Percentiles rank a stretch among this genome's conserved stretches.
Evolutionary conservation across 35 echinoderm and acorn worm species (phyloP).

Genomic region (Apostichopus japonicus): DNA sequence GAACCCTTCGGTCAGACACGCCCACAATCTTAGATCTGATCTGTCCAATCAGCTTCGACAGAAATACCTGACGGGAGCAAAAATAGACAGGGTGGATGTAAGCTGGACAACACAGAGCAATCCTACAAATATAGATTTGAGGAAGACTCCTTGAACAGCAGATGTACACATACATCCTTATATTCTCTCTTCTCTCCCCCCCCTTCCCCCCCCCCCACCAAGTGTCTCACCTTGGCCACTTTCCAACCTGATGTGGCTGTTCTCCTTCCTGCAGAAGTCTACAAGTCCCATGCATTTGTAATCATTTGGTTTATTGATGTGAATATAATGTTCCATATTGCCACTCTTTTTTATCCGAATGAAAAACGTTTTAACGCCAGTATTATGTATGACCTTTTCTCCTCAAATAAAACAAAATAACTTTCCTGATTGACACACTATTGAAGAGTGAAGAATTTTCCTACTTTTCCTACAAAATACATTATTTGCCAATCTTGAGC

Average conservation of each 20-base stretch:
- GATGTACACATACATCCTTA: background rate
- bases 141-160: too few species aligned
- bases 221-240: background rate
- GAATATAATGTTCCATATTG: background rate
- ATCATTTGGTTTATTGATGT: too few species aligned
- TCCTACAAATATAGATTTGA: too few species aligned
- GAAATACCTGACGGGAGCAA: background rate
- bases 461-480: too few species aligned
- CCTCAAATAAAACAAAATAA: too few species aligned
- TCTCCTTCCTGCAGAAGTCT: background rate
- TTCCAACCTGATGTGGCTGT: background rate
- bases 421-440: too few species aligned
- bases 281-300: background rate
- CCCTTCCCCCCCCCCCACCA: background rate
- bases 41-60: slow-evolving; percentile 33
- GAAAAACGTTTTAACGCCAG: too few species aligned
- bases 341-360: too few species aligned
- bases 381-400: too few species aligned
- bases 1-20: slow-evolving; percentile 47
- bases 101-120: too few species aligned
- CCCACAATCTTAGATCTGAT: slow-evolving; percentile 1
- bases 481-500: too few species aligned
- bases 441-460: too few species aligned
- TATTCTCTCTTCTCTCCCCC: background rate
- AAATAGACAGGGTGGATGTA: background rate